Percentiles rank a stretch among this genome's conserved stretches.
phyloP scores from a whole-genome alignment of 1,140 invertebrate genomes.

The Ridgeia piscesae region DNA sequence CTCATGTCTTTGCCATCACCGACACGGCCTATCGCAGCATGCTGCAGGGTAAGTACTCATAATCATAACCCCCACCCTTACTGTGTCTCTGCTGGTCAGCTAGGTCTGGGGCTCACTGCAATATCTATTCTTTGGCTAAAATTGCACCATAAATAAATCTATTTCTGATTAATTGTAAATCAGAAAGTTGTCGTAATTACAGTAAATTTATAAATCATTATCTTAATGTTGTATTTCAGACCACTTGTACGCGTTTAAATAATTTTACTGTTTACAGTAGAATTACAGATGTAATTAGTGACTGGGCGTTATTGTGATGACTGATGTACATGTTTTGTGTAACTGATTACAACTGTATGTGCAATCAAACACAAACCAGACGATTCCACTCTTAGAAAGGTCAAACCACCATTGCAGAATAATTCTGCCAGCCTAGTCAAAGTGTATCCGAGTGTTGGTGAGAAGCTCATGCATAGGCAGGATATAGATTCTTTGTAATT shows the following conservation, averaged over 20 bases:
- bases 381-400: background rate
- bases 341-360: background rate
- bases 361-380: background rate
- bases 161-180: no score
- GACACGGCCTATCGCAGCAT: slow-evolving; percentile 96
- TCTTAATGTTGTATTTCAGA: no score
- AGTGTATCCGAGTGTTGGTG: background rate
- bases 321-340: background rate
- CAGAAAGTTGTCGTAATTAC: no score
- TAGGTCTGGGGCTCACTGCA: background rate
- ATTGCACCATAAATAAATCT: no score
- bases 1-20: slow-evolving; percentile 99
- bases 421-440: background rate
- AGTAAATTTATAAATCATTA: no score
- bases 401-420: background rate
- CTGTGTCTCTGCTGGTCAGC: no score
- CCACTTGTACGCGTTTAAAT: background rate
- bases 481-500: background rate
- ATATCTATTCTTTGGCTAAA: no score
- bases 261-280: background rate
- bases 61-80: no score
- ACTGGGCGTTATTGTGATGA: background rate
- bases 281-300: background rate
- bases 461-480: background rate
- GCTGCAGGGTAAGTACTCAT: slow-evolving; percentile 84